These are phyloP conservation scores for Thalpophila matura DNA, from an alignment of 2,888 invertebrate genomes.

Conservation along the genomic window DNA sequence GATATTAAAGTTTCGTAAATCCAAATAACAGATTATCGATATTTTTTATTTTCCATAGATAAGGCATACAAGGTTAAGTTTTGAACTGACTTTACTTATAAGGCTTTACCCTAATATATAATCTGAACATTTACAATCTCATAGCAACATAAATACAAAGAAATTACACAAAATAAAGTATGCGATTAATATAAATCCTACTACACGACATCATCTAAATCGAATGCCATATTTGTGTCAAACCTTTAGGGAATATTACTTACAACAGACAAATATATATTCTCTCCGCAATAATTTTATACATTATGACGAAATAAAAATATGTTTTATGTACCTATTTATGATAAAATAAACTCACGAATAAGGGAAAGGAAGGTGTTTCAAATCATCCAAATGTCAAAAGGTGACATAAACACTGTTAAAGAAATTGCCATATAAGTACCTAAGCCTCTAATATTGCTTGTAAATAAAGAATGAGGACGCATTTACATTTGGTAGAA, in stretches of 20 bases:
- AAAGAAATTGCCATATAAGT: constrained; percentile 15
- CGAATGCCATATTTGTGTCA: constrained; percentile 43
- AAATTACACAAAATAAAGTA: constrained; percentile 34
- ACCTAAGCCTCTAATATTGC: too few species aligned
- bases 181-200: constrained; percentile 45
- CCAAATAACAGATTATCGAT: constrained; percentile 10
- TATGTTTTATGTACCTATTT: constrained; percentile 31
- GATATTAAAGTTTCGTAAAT: not conserved
- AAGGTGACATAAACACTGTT: not conserved
- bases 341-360: not conserved
- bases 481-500: not conserved
- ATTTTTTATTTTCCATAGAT: not conserved
- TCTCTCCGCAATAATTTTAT: constrained; percentile 18
- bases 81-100: constrained; percentile 8
- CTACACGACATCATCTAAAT: constrained; percentile 28
- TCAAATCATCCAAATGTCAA: constrained; percentile 11
- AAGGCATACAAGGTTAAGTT: not conserved
- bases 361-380: constrained; percentile 2
- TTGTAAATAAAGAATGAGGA: not conserved
- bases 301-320: constrained; percentile 25
- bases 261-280: constrained; percentile 34
- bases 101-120: constrained; percentile 14
- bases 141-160: constrained; percentile 26
- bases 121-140: not conserved
- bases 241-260: constrained; percentile 13